phyloP scores from a whole-genome alignment of 2,888 invertebrate genomes.

The Hypomecis punctinalis region DNA sequence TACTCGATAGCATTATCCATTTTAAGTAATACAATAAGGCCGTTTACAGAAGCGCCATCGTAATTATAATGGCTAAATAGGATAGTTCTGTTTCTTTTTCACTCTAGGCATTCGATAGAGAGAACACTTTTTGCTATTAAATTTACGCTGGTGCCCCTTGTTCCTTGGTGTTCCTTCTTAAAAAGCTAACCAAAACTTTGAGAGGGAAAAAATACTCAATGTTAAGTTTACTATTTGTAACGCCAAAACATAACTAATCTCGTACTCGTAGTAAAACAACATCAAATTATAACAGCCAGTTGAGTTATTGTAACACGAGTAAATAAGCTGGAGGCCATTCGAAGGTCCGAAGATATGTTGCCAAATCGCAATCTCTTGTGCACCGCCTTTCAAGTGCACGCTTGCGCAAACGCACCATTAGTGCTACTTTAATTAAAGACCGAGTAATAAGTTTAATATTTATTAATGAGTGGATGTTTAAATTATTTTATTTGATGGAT shows the following conservation, averaged over 20 bases:
- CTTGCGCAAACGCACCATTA: slow-evolving; percentile 43
- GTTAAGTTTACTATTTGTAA: too few species aligned
- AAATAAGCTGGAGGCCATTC: slow-evolving; percentile 49
- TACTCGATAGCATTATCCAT: too few species aligned
- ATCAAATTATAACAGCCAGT: slow-evolving; percentile 22
- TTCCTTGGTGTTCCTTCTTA: too few species aligned
- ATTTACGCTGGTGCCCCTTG: too few species aligned
- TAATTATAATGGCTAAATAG: too few species aligned
- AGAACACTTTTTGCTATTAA: too few species aligned
- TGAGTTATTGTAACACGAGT: slow-evolving; percentile 33
- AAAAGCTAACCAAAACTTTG: too few species aligned
- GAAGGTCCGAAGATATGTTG: slow-evolving; percentile 64
- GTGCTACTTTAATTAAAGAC: slow-evolving; percentile 30
- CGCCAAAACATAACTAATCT: not conserved
- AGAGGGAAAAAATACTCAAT: too few species aligned
- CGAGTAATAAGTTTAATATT: not conserved
- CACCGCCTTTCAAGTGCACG: slow-evolving; percentile 49
- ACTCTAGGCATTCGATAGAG: too few species aligned
- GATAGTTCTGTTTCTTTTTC: too few species aligned
- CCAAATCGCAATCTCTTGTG: slow-evolving; percentile 64
- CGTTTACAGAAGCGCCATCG: too few species aligned
- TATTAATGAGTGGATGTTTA: slow-evolving; percentile 8
- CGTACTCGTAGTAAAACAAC: not conserved
- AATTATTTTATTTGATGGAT: not conserved
- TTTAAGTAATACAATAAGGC: too few species aligned